A percentile compares a stretch with the other conserved stretches of the same genome.
phyloP scores from a whole-genome alignment of 2,888 invertebrate species.

The Drepanosiphum platanoidis region DNA sequence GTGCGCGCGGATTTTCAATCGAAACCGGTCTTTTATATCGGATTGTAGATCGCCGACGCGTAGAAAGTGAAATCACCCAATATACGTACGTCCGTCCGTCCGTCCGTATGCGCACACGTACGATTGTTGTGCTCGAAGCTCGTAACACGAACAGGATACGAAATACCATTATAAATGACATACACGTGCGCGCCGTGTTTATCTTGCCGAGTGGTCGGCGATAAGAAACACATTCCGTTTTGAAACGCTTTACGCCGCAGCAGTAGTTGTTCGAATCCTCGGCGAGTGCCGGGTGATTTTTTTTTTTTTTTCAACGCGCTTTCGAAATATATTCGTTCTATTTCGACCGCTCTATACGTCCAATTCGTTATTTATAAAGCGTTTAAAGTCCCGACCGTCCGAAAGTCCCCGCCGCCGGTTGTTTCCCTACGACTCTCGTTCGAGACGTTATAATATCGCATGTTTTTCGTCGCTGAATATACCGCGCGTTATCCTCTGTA shows the following conservation, averaged over 20 bases:
- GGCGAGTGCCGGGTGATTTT: too few relatives aligned
- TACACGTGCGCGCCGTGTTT: not conserved
- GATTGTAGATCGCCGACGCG: not conserved
- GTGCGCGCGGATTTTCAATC: too few relatives aligned
- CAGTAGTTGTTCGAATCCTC: too few relatives aligned
- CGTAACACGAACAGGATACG: not conserved
- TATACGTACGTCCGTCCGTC: too few relatives aligned
- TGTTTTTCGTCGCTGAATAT: too few relatives aligned
- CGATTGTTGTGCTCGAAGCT: not conserved
- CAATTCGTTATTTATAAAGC: not conserved
- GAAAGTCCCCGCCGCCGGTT: too few relatives aligned
- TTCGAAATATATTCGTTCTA: too few relatives aligned
- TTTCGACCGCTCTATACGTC: too few relatives aligned
- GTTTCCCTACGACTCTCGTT: not conserved
- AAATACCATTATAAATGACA: not conserved
- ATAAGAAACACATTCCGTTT: not conserved
- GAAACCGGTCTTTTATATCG: not conserved
- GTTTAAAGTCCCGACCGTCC: too few relatives aligned
- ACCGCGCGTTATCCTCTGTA: not conserved
- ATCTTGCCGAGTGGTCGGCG: not conserved
- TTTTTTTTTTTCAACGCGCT: too few relatives aligned
- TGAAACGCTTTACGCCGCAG: too few relatives aligned
- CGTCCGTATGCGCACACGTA: not conserved
- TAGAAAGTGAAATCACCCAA: not conserved
- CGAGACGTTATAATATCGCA: too few relatives aligned